Base-by-base conservation (phyloP, 2,888 invertebrate genomes). In the Marronus borbonicus region DNA sequence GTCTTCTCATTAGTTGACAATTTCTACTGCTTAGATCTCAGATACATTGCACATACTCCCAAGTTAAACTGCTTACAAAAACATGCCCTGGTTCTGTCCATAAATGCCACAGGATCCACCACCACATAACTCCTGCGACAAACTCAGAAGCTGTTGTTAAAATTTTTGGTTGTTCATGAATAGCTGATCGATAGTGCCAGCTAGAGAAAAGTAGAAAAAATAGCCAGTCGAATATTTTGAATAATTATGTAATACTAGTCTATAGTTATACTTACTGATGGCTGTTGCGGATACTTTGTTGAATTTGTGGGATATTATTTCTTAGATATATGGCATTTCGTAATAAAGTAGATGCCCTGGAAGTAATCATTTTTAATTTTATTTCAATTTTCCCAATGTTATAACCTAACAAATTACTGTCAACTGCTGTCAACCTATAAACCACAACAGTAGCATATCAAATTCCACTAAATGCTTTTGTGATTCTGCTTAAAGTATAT, bases 21-120 rank as follows among this genome's bases (percentile, higher is more conserved):
- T 36, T 36, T 36, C 5, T 36, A 12, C 44, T 20, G 74, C 10
- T 64, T 36, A 10, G 2, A 20, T 17, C 8, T 58, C 17, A 20
- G 20, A 20, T 58, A 20, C 17, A 52, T 52, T 5, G 17, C n/a
- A 14, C 80, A 0, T 39, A 58, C 10, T 49, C 44, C 7, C 17
- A 17, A n/a, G 17, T 60, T 20, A 58, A 2, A 60, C 28, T 68
- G 88, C 93, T 91, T 90, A 96, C 96, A 82, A 90, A 89, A 82
- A 97, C 87, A 86, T 96, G 95, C 36, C 92, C 94, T 31, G 91
- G 92, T 85, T 96, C 95, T 66, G 94, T 94, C 86, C 91, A 92
- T 49, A 93, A 83, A 85, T 96, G 96, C 91, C 94, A 96, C 0
- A 96, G 87, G 78, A 97, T 90, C 96, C 96, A 97, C 93, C 93